Conservation (phyloP, 1,140 invertebrate genomes). For the Aphaenogaster floridana region DNA sequence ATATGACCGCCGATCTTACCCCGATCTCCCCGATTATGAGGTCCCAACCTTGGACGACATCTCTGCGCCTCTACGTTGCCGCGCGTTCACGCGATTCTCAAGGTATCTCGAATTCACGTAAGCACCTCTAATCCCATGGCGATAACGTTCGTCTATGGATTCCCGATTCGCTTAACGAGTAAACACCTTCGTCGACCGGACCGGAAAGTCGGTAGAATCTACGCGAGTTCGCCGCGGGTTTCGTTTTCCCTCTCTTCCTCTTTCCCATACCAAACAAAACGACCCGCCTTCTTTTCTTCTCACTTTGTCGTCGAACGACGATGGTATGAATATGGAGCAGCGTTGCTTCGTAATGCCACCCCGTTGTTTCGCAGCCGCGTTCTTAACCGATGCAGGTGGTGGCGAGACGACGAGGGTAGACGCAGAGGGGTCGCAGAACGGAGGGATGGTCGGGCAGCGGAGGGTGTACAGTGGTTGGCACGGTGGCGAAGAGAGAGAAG, state of each 20-base stretch:
- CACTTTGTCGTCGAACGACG: conserved; percentile 71
- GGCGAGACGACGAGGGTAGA: conserved; percentile 44
- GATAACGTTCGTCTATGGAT: conserved; percentile 38
- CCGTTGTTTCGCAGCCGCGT: conserved; percentile 67
- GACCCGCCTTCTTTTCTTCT: conserved; percentile 46
- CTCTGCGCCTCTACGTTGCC: not conserved
- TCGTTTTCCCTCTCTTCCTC: conserved; percentile 10
- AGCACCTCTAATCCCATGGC: conserved; percentile 61
- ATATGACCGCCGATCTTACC: conserved; percentile 60
- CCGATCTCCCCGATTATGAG: conserved; percentile 39
- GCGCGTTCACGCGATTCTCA: conserved; percentile 4
- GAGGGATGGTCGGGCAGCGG: conserved; percentile 7
- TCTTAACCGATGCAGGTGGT: conserved; percentile 62
- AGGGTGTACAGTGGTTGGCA: conserved; percentile 46
- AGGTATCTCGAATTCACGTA: conserved; percentile 50
- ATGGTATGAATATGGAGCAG: conserved; percentile 80
- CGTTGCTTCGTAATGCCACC: conserved; percentile 61
- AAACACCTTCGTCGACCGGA: conserved; percentile 50
- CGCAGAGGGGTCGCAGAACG: conserved; percentile 1
- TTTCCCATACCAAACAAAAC: conserved; percentile 16
- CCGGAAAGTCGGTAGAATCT: conserved; percentile 47
- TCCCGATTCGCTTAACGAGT: conserved; percentile 63
- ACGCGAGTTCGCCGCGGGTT: conserved; percentile 14
- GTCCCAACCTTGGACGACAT: not conserved
- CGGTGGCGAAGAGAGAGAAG: conserved; percentile 45